phyloP scores from a whole-genome alignment of 2,797 vertebrate species.

The Nothura maculosa region DNA sequence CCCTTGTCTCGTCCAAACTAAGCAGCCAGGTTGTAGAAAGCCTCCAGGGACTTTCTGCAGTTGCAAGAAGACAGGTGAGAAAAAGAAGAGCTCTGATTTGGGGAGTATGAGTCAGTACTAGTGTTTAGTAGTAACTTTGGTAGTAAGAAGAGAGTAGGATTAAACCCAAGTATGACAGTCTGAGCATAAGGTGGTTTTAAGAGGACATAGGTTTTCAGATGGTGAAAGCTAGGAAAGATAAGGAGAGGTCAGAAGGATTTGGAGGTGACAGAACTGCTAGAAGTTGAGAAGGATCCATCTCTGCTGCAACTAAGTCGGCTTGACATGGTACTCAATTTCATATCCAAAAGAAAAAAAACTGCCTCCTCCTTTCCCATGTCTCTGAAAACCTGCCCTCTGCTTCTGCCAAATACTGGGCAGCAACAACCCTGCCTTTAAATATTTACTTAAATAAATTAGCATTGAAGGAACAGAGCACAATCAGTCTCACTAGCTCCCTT shows the following conservation, averaged over 20 bases:
- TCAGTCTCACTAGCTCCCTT: background rate
- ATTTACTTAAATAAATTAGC: no score
- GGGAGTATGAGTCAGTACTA: background rate
- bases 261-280: background rate
- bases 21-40: background rate
- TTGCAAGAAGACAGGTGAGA: background rate
- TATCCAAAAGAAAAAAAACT: background rate
- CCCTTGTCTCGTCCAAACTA: background rate
- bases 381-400: background rate
- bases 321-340: background rate
- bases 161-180: background rate
- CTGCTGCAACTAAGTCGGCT: background rate
- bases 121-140: background rate
- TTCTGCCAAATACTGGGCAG: background rate
- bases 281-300: background rate
- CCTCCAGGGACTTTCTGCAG: background rate
- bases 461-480: background rate
- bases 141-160: background rate
- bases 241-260: background rate
- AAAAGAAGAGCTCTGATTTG: background rate
- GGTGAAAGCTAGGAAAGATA: background rate
- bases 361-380: background rate
- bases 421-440: background rate
- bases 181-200: background rate
- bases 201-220: background rate